Evolutionary conservation across 2,113 vertebrate genomes (phyloP).

Genomic region (Herpetotheres cachinnans): DNA sequence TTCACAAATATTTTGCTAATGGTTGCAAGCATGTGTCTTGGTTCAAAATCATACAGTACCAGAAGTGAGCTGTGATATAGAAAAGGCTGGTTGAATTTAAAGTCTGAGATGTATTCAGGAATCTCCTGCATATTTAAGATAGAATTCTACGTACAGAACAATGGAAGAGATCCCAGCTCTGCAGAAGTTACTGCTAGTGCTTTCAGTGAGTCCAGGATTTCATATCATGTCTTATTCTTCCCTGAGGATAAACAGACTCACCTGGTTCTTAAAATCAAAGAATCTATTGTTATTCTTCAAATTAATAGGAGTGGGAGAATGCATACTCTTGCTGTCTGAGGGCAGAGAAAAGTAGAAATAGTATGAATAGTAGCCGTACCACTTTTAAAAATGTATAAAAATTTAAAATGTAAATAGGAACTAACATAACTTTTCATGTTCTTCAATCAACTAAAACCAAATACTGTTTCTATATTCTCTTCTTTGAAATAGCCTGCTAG

Average conservation of each 20-base stretch:
- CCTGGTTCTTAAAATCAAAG: neutral
- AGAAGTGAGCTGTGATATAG: neutral
- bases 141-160: neutral
- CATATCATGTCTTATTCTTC: neutral
- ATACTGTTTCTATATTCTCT: neutral
- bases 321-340: neutral
- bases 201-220: neutral
- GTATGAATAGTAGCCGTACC: neutral
- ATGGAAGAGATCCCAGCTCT: neutral
- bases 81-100: neutral
- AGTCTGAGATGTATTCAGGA: neutral
- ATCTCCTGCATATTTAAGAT: neutral
- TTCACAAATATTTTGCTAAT: neutral
- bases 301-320: neutral
- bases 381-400: neutral
- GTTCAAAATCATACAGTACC: neutral
- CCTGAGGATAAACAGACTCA: neutral
- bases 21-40: neutral
- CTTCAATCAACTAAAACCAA: neutral
- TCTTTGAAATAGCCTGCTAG: neutral
- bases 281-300: neutral
- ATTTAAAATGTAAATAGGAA: neutral
- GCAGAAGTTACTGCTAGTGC: neutral
- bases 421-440: neutral
- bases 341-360: neutral